Conservation (phyloP, 53 echinoderm and acorn worm species). For the Crossaster papposus region DNA sequence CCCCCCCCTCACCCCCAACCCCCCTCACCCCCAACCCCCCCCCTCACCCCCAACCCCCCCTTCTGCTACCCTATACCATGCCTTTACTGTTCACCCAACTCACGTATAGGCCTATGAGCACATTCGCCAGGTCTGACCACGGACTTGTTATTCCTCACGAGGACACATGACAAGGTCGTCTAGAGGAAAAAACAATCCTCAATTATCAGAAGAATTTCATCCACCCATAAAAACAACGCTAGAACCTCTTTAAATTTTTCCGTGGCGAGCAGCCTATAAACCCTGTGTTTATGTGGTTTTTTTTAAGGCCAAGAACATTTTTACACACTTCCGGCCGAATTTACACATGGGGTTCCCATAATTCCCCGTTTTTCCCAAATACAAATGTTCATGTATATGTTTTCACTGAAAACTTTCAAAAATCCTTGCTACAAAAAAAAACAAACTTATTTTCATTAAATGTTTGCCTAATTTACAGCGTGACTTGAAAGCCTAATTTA, state of each 20-base stretch:
- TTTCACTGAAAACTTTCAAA: no score
- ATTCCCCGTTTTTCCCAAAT: no score
- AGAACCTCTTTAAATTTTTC: conserved; percentile 27
- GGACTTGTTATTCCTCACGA: neutral
- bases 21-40: neutral
- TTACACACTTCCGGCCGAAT: no score
- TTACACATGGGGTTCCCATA: no score
- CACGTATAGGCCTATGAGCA: neutral
- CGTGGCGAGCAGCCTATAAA: neutral
- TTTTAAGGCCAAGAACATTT: no score
- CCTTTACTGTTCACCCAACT: conserved; percentile 6
- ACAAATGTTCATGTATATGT: no score
- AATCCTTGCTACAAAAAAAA: no score
- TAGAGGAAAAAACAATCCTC: conserved; percentile 40
- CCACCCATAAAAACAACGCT: conserved; percentile 2
- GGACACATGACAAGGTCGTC: conserved; percentile 33
- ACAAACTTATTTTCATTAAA: no score
- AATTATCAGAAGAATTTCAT: conserved; percentile 35
- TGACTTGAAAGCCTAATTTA: neutral
- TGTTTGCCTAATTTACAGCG: neutral
- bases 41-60: neutral
- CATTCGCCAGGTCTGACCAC: neutral
- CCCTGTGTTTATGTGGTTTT: neutral
- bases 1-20: no score
- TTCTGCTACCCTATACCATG: no score